Conservation (phyloP, 2,888 invertebrate species). For the Venustoraphidia nigricollis region DNA sequence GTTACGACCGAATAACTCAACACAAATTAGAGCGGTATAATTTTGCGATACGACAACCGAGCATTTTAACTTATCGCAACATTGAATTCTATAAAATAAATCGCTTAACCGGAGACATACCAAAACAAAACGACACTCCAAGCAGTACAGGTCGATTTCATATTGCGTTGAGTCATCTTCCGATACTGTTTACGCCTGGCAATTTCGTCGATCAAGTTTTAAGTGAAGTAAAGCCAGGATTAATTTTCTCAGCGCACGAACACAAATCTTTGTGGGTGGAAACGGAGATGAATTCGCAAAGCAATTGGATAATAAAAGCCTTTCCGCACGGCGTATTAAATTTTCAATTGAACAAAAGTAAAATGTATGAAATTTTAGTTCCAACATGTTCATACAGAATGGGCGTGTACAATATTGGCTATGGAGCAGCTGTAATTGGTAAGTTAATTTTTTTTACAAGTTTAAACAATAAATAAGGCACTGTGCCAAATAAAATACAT, state of each 20-base stretch:
- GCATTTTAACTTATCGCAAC: slow-evolving; percentile 41
- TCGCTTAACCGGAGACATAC: slow-evolving; percentile 46
- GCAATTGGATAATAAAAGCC: slow-evolving; percentile 10
- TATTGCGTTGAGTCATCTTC: slow-evolving; percentile 61
- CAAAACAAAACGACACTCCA: slow-evolving; percentile 30
- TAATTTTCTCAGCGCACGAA: slow-evolving; percentile 55
- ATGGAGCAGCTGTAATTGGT: slow-evolving; percentile 71
- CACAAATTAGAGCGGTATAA: slow-evolving; percentile 60
- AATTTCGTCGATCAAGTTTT: slow-evolving; percentile 41
- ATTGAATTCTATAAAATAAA: slow-evolving; percentile 62
- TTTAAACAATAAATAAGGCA: no score
- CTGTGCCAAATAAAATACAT: no score
- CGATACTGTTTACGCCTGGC: slow-evolving; percentile 38
- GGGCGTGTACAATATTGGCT: slow-evolving; percentile 79
- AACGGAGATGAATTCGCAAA: slow-evolving; percentile 20
- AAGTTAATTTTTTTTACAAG: slow-evolving; percentile 15
- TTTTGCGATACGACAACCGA: slow-evolving; percentile 54
- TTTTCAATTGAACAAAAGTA: slow-evolving; percentile 28
- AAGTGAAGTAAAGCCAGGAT: slow-evolving; percentile 45
- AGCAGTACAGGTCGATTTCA: slow-evolving; percentile 34
- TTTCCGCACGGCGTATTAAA: slow-evolving; percentile 26
- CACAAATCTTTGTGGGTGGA: slow-evolving; percentile 45
- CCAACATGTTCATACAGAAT: slow-evolving; percentile 95
- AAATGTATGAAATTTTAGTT: slow-evolving; percentile 62
- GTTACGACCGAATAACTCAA: slow-evolving; percentile 45